phyloP scores from a whole-genome alignment of 2,888 invertebrate genomes.

The Seladonia tumulorum region DNA sequence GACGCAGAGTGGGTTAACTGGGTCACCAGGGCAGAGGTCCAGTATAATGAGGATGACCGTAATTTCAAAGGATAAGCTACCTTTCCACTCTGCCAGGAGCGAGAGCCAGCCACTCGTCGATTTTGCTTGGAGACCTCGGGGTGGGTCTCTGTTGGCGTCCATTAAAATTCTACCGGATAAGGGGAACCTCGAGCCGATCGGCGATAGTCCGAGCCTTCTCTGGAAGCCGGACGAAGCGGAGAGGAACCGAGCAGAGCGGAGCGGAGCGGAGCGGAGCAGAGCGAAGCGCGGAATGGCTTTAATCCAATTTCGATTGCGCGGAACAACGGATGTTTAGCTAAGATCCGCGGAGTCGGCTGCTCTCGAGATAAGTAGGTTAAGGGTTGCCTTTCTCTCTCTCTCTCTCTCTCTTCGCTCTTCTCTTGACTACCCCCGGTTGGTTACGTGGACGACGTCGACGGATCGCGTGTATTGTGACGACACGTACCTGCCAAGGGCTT shows the following conservation, averaged over 20 bases:
- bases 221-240: neutral
- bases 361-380: slow-evolving; percentile 47
- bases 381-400: slow-evolving; percentile 2
- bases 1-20: slow-evolving; percentile 22
- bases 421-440: neutral
- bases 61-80: slow-evolving; percentile 50
- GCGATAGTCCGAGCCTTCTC: neutral
- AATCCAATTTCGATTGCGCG: slow-evolving; percentile 48
- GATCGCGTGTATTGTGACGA: slow-evolving; percentile 34
- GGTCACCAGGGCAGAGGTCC: slow-evolving; percentile 57
- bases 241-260: no score
- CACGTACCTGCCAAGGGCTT: slow-evolving; percentile 22
- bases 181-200: slow-evolving; percentile 26
- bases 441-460: slow-evolving; percentile 5
- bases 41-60: slow-evolving; percentile 55
- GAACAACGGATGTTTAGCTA: slow-evolving; percentile 35
- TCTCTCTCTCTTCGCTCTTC: neutral
- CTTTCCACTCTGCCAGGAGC: slow-evolving; percentile 51
- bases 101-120: slow-evolving; percentile 2
- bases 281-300: slow-evolving; percentile 32
- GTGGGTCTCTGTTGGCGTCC: slow-evolving; percentile 10
- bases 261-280: slow-evolving; percentile 1
- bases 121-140: neutral
- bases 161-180: slow-evolving; percentile 38
- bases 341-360: slow-evolving; percentile 38